These are phyloP conservation scores for Pomatostomus ruficeps DNA, from an alignment of 2,113 vertebrate species.

Conservation along the genomic window DNA sequence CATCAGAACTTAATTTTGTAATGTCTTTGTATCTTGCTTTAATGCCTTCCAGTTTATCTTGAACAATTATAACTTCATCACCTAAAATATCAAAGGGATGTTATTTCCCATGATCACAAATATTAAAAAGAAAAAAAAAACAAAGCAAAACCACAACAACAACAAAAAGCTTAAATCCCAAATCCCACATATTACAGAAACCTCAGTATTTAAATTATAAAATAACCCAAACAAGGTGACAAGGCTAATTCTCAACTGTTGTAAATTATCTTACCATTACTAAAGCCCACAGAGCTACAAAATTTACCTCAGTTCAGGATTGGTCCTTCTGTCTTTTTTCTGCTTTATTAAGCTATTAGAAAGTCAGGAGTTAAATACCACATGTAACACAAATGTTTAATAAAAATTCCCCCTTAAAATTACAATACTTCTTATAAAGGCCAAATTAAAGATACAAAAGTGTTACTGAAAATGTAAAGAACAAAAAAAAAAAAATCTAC, in stretches of 20 bases:
- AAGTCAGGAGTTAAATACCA: not conserved
- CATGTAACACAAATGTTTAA: not conserved
- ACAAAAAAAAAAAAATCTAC: not conserved
- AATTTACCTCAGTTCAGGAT: not conserved
- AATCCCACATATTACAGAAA: not conserved
- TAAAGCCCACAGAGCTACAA: not conserved
- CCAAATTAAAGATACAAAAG: not conserved
- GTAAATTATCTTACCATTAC: not conserved
- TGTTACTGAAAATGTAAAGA: not conserved
- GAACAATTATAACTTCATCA: slow-evolving; percentile 94
- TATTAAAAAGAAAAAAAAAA: not conserved
- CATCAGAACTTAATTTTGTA: slow-evolving; percentile 78
- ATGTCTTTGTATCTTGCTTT: slow-evolving; percentile 92
- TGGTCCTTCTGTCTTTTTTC: not conserved
- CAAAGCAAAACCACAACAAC: not conserved
- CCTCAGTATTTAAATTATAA: not conserved
- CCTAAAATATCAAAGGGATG: slow-evolving; percentile 74
- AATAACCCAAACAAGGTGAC: not conserved
- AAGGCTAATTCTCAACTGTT: not conserved
- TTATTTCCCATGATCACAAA: slow-evolving; percentile 4
- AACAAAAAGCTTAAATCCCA: not conserved
- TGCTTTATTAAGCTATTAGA: not conserved
- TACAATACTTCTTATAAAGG: not conserved
- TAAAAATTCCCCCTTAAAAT: not conserved
- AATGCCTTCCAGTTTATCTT: slow-evolving; percentile 94